Base-by-base conservation (phyloP, 2,113 vertebrate species). In the Rhineura floridana region DNA sequence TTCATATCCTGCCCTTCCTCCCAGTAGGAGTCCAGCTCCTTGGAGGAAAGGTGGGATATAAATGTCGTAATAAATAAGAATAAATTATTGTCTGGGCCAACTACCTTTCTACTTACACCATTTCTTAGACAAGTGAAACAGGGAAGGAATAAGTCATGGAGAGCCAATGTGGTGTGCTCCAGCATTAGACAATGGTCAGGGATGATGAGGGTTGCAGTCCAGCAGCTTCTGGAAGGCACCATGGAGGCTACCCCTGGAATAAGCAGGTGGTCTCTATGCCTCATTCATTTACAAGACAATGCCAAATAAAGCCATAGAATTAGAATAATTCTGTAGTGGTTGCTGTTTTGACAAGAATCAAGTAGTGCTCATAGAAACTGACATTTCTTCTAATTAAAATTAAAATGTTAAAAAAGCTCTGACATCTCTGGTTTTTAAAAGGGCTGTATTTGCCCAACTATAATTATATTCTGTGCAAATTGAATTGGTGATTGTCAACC, bases 381-480 rank as follows among this genome's bases (percentile, higher is more conserved):
- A 67, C 36, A 9, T 28, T 36, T 62, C n/a, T 42, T 69, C 87
- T 73, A 73, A n/a, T 52, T 55, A 77, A 21, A 48, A 65, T 28
- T 42, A 89, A 77, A 72, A 28, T 23, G n/a, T n/a, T n/a, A 65
- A 86, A 42, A 59, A 59, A 89, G 67, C 82, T 44, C 36, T 42
- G 50, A 42, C 17, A 59, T 30, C 15, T 69, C 19, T 30, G 25
- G 30, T n/a, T 63, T 85, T 42, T 33, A 59, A 91, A 77, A 46
- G 28, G 62, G 48, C 25, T 23, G 28, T 33, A 36, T 85, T 90
- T 88, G 11, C 33, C 50, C 46, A 84, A 93, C 8, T 63, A 91
- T 8, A 87, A 13, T 23, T 86, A 77, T 8, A 79, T 50, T 76
- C 25, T n/a, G 44, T 46, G 65, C 84, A 25, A 84, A 59, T 36